A percentile compares a stretch with the other conserved stretches of the same genome.
Conservation (phyloP, 1,140 invertebrate genomes). For the Brachionus sp. region DNA sequence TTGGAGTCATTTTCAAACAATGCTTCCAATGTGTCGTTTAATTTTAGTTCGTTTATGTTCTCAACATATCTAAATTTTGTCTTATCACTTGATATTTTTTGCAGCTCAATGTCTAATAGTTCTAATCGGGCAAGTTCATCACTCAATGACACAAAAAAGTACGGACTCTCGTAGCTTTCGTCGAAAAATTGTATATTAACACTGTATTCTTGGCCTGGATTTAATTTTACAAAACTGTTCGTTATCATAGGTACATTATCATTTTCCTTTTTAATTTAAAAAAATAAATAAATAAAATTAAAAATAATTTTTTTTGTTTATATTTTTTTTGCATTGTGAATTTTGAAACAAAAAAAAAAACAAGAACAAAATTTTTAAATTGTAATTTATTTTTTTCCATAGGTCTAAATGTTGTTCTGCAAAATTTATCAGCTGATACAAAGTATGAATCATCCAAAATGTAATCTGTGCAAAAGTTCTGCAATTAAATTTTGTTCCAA, state of each 20-base stretch:
- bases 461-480: too few relatives aligned
- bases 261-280: neutral
- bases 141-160: neutral
- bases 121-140: neutral
- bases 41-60: neutral
- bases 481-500: too few relatives aligned
- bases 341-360: too few relatives aligned
- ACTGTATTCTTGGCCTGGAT: neutral
- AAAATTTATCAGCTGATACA: too few relatives aligned
- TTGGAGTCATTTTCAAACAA: neutral
- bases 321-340: too few relatives aligned
- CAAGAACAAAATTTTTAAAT: too few relatives aligned
- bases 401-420: too few relatives aligned
- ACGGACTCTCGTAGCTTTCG: neutral
- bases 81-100: neutral
- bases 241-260: neutral
- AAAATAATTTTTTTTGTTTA: too few relatives aligned
- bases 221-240: neutral
- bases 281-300: neutral
- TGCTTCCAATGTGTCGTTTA: slow-evolving; percentile 4
- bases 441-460: too few relatives aligned
- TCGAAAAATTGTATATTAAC: neutral
- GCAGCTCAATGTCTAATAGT: neutral
- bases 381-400: too few relatives aligned
- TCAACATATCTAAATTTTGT: neutral